Evolutionary conservation across 64 coral and sea anemone species (phyloP).

Genomic region (Pocillopora verrucosa): DNA sequence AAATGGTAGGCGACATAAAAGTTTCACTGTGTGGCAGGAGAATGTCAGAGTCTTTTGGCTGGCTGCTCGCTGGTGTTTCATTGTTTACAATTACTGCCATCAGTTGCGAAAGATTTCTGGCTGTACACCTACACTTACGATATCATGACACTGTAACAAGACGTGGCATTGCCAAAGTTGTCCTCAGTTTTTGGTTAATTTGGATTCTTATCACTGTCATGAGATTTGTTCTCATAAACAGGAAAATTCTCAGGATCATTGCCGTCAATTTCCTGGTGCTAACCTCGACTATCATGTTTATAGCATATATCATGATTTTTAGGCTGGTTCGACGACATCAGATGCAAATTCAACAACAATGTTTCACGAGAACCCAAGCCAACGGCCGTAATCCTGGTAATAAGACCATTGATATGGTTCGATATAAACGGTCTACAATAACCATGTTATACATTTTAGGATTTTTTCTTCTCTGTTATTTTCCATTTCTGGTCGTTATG

Average conservation of each 20-base stretch:
- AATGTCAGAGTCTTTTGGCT: background rate
- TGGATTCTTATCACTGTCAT: background rate
- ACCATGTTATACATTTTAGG: constrained; percentile 50
- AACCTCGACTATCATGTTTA: constrained; percentile 5
- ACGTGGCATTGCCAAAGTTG: constrained; percentile 4
- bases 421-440: constrained; percentile 41
- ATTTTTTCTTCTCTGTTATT: constrained; percentile 49
- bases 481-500: constrained; percentile 35
- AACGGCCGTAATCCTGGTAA: background rate
- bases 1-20: constrained; percentile 2
- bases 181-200: constrained; percentile 13
- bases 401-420: constrained; percentile 25
- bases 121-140: constrained; percentile 30
- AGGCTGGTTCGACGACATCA: constrained; percentile 14
- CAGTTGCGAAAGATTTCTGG: constrained; percentile 30
- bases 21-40: background rate
- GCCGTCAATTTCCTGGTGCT: constrained; percentile 7
- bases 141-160: constrained; percentile 26
- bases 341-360: constrained; percentile 21
- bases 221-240: constrained; percentile 1
- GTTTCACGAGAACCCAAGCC: background rate
- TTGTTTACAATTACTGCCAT: constrained; percentile 33
- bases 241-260: constrained; percentile 14
- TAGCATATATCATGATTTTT: constrained; percentile 21
- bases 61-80: constrained; percentile 37